Percentiles rank a stretch among this genome's conserved stretches.
Conservation (phyloP, 2,888 invertebrate species). For the Caenorhabditis angaria region DNA sequence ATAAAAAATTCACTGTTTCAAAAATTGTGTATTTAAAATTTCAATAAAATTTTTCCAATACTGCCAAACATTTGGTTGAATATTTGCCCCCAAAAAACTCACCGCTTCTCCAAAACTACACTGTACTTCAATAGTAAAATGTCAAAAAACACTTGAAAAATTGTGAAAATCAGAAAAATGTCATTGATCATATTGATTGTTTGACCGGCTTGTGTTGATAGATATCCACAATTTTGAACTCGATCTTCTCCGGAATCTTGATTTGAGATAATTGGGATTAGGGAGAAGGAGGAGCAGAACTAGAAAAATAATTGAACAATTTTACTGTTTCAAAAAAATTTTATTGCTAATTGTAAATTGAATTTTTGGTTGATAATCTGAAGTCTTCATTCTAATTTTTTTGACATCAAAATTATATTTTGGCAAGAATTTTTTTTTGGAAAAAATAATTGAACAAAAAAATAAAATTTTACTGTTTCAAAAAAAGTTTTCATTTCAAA, state of each 20-base stretch:
- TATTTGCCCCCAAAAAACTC: background rate
- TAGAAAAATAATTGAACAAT: background rate
- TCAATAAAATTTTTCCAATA: too few relatives aligned
- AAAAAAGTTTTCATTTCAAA: too few relatives aligned
- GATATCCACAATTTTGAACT: background rate
- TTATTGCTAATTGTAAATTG: background rate
- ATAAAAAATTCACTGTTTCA: too few relatives aligned
- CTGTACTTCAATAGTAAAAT: background rate
- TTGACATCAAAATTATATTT: too few relatives aligned
- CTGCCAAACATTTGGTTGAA: too few relatives aligned
- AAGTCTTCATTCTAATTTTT: too few relatives aligned
- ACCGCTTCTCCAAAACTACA: background rate
- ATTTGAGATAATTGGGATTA: background rate
- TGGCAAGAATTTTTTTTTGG: too few relatives aligned
- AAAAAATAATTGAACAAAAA: too few relatives aligned
- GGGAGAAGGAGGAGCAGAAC: background rate
- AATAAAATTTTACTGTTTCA: too few relatives aligned
- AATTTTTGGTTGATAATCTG: too few relatives aligned
- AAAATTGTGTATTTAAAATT: too few relatives aligned
- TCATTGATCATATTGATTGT: background rate
- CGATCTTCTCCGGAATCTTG: background rate
- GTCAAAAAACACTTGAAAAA: background rate
- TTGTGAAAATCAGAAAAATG: background rate
- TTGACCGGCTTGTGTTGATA: background rate
- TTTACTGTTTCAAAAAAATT: background rate